Base-by-base conservation (phyloP, 1,140 invertebrate genomes). In the Batillaria attramentaria region DNA sequence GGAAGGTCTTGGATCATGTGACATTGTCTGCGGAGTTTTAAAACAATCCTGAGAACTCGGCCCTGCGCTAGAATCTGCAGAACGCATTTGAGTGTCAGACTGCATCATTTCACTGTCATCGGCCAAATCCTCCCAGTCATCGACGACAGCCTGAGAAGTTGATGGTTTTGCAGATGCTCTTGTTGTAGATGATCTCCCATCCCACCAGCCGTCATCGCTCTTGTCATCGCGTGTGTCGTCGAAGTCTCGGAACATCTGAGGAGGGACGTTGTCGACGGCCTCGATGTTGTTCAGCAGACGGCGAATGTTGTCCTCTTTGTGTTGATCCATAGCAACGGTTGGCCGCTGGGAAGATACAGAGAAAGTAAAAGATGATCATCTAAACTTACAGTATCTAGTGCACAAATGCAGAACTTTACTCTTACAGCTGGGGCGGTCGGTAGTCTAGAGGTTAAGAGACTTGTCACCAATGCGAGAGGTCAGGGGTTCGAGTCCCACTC, bases 261-360 rank as follows among this genome's bases (percentile, higher is more conserved):
- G 68, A 18, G 72, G 73, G 50, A 80, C 73, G 0, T 78, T 70
- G 20, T 84, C 81, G 1, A 41, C 65, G 3, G 77, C 66, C 5
- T 76, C 70, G 42, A 87, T 83, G 54, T 83, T 72, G 65, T 84
- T 42, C 18, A 88, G 79, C 6, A 88, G 81, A 3, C 80, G 54
- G 4, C 81, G 78, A 16, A 88, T 85, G 77, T 84, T 65, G 3
- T 75, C 46, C 73, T 85, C 79, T 62, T 80, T 80, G 3, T 79
- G 60, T 16, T 72, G 65, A 68, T 84, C 80, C 80, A 88, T 77
- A 18, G 78, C 50, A 18, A 85, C 72, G 3, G 69, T 60, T 46
- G 72, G 79, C 24, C 83, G 76, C 84, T 85, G 75, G 28, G 50
- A 69, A 41, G 0, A 60, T 65, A 69, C 5, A 5, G 72, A 28